Conservation (phyloP, 2,797 vertebrate species). For the Sparus aurata region DNA sequence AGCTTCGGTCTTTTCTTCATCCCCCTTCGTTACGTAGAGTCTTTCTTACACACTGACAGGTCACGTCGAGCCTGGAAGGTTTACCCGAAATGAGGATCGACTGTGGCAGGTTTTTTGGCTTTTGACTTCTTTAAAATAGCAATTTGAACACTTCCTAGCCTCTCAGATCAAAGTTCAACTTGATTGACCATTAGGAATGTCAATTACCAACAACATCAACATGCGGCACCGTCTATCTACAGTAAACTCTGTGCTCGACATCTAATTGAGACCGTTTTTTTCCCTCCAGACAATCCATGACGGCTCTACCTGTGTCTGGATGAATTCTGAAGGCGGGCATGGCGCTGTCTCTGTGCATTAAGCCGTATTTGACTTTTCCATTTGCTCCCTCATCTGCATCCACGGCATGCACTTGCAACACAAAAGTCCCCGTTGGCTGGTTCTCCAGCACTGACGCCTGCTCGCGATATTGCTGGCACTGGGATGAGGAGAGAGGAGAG, state of each 20-base stretch:
- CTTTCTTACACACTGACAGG: conserved; percentile 6
- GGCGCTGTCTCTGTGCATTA: conserved; percentile 92
- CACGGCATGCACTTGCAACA: conserved; percentile 91
- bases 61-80: neutral
- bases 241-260: conserved; percentile 11
- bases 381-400: conserved; percentile 94
- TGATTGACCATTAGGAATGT: conserved; percentile 21
- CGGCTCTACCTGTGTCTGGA: conserved; percentile 90
- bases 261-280: conserved; percentile 54
- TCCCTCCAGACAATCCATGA: conserved; percentile 42
- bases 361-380: conserved; percentile 92
- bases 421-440: conserved; percentile 91
- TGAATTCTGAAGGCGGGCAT: conserved; percentile 91
- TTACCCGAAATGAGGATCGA: conserved; percentile 17
- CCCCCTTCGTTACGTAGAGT: conserved; percentile 21
- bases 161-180: conserved; percentile 25
- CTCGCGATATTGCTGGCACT: conserved; percentile 91
- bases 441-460: conserved; percentile 92
- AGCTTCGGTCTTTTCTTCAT: conserved; percentile 24
- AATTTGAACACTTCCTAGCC: conserved; percentile 24
- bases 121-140: conserved; percentile 24
- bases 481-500: conserved; percentile 33
- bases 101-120: conserved; percentile 13
- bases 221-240: conserved; percentile 18
- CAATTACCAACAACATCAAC: conserved; percentile 30